Evolutionary conservation across 2,797 vertebrate genomes (phyloP).

Genomic region (Tympanoctomys barrerae): DNA sequence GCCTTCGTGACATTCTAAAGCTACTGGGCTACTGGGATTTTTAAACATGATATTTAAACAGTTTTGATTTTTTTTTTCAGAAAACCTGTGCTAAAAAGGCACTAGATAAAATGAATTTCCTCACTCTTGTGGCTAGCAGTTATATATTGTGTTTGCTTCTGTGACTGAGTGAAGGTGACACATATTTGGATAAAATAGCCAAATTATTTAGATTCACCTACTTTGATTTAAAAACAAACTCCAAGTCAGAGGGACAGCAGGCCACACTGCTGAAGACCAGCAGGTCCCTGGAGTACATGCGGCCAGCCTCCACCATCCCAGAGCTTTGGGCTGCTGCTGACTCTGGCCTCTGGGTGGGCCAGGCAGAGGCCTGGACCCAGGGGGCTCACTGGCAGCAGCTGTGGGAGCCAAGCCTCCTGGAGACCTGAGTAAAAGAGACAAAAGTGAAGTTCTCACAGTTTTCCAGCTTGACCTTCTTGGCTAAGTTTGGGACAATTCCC

Average conservation of each 20-base stretch:
- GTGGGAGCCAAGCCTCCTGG: conserved; percentile 77
- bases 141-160: conserved; percentile 67
- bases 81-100: conserved; percentile 84
- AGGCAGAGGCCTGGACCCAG: not conserved
- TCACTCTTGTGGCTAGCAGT: conserved; percentile 60
- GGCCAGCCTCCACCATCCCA: rapidly evolving
- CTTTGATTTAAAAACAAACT: conserved; percentile 54
- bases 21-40: conserved; percentile 71
- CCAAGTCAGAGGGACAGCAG: conserved; percentile 4
- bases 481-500: conserved; percentile 80
- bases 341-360: not conserved
- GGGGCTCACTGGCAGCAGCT: conserved; percentile 77
- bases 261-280: not conserved
- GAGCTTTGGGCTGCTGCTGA: not conserved
- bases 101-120: conserved; percentile 78
- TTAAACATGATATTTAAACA: conserved; percentile 63
- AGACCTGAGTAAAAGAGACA: conserved; percentile 85
- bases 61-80: conserved; percentile 3
- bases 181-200: conserved; percentile 60
- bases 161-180: conserved; percentile 63
- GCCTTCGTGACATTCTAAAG: conserved; percentile 65
- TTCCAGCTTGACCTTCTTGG: conserved; percentile 84
- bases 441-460: conserved; percentile 86
- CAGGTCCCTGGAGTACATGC: rapidly evolving
- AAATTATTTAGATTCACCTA: conserved; percentile 49